phyloP scores from a whole-genome alignment of 2,113 vertebrate genomes.

The Apeltes quadracus region DNA sequence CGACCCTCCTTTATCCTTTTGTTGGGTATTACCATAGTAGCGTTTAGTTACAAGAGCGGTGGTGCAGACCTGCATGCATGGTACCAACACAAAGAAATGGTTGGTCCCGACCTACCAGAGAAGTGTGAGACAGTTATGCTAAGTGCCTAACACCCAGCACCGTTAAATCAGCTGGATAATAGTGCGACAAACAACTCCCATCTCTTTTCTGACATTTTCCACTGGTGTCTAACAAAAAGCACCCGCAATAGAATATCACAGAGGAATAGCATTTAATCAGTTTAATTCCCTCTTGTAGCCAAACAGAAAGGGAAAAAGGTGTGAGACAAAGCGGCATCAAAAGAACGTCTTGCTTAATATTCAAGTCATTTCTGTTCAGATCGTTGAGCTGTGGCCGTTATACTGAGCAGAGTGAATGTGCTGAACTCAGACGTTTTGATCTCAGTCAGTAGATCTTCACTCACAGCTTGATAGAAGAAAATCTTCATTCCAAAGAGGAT shows the following conservation, averaged over 20 bases:
- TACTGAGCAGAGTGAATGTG: not conserved
- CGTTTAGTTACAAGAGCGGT: not conserved
- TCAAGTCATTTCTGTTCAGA: conserved; percentile 9
- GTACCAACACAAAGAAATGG: not conserved
- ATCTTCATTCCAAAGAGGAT: not conserved
- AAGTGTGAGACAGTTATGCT: conserved; percentile 25
- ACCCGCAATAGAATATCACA: conserved; percentile 12
- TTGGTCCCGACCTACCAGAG: conserved; percentile 33
- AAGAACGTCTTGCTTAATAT: conserved; percentile 12
- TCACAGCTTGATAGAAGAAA: not conserved
- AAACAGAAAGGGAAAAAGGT: not conserved
- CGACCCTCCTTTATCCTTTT: conserved; percentile 11
- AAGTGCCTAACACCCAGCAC: conserved; percentile 31
- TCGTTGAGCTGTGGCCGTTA: not conserved
- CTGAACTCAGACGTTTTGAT: conserved; percentile 2
- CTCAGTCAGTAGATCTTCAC: not conserved
- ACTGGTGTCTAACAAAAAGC: conserved; percentile 34
- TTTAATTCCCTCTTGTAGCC: conserved; percentile 10
- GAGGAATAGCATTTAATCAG: conserved; percentile 19
- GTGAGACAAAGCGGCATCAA: conserved; percentile 23
- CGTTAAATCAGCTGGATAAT: conserved; percentile 51
- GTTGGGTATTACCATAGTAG: conserved; percentile 5
- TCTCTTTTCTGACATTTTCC: conserved; percentile 23
- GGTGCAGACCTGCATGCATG: conserved; percentile 6
- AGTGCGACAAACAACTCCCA: conserved; percentile 37